Base-by-base conservation (phyloP, 1,140 invertebrate genomes). In the Antheraea mylitta region DNA sequence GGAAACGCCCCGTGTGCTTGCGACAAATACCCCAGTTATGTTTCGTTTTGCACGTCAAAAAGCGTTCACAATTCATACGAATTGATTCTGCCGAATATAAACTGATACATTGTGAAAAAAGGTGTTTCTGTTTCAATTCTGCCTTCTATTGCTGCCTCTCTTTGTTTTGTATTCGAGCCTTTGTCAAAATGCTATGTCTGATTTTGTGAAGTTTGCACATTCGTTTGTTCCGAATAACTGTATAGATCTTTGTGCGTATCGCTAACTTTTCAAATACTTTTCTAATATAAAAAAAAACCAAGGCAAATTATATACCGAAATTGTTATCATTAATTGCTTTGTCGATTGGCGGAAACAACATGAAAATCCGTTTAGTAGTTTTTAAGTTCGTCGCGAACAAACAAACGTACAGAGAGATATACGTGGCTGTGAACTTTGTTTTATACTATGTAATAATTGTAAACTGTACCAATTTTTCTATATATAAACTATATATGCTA, bases 21-120 rank as follows among this genome's bases (percentile, higher is more conserved):
- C 72, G 77, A 85, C 81, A 83, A 82, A 85, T 79, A 80, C 68
- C 65, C 67, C 67, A 73, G 74, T 73, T 76, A 78, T 78, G 69
- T 78, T 79, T 83, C 75, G 78, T 80, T 82, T 81, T 81, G 77
- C 76, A 82, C 78, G 77, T 81, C 81, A 82, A 81, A 79, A 72
- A 75, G 73, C 72, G 71, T 68, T 71, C 74, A 72, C 74, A 77
- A 78, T 77, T 80, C 73, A 70, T 76, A 77, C 75, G 80, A 82
- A 83, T 80, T 75, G 78, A 85, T 77, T 72, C 75, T 70, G 78
- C 75, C 80, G 80, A 76, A 82, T 71, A 71, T 71, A 79, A 76
- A 75, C 66, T 75, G 67, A 76, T 70, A 76, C 69, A 73, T 73
- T 76, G 67, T 63, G 65, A 69, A 72, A 69, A 73, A 77, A 70